Evolutionary conservation across 2,797 vertebrate species (phyloP).

Genomic region (Neoniphon sammara): DNA sequence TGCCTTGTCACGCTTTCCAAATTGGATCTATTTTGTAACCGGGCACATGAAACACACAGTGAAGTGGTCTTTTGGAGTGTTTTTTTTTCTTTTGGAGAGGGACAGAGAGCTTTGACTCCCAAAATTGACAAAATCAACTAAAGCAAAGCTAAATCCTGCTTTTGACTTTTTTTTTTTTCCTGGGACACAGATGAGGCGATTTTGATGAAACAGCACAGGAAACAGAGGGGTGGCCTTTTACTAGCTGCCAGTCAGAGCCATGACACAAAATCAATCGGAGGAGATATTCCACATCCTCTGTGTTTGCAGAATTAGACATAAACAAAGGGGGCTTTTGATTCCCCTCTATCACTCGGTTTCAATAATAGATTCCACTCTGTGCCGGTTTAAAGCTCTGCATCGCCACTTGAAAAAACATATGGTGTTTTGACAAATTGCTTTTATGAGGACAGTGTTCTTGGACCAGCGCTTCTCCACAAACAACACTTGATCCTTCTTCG

Average conservation of each 20-base stretch:
- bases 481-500: background rate
- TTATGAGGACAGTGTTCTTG: constrained; percentile 21
- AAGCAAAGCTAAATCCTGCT: constrained; percentile 41
- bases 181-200: constrained; percentile 45
- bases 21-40: background rate
- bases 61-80: constrained; percentile 7
- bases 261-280: constrained; percentile 14
- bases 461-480: constrained; percentile 18
- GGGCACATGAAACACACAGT: background rate
- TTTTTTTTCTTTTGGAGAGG: too few relatives aligned
- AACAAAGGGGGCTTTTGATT: constrained; percentile 43
- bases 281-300: constrained; percentile 27
- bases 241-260: constrained; percentile 31
- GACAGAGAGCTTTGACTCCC: constrained; percentile 8
- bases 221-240: constrained; percentile 33
- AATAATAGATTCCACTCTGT: background rate
- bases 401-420: constrained; percentile 37
- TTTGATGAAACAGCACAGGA: constrained; percentile 34
- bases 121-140: constrained; percentile 24
- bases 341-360: constrained; percentile 5
- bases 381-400: constrained; percentile 20
- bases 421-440: constrained; percentile 45
- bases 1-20: too few relatives aligned
- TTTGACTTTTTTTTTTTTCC: constrained; percentile 35
- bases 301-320: constrained; percentile 39